Base-by-base conservation (phyloP, 2,113 vertebrate species). In the Laterallus jamaicensis region DNA sequence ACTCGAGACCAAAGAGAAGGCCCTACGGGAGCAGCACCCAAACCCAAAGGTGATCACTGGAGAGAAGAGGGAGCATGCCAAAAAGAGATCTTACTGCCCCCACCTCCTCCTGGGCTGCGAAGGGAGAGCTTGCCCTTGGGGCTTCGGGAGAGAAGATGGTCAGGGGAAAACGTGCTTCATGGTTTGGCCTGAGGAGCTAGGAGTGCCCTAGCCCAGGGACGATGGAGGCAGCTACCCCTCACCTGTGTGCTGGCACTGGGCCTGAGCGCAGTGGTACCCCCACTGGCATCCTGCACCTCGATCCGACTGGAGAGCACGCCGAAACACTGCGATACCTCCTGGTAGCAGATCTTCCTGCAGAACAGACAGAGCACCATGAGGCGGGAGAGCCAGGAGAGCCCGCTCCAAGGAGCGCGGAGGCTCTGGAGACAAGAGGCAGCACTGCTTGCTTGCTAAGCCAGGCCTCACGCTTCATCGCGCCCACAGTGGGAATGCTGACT, bases 211-310 rank as follows among this genome's bases (percentile, higher is more conserved):
- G 63, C 14, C 17, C 2, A 14, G 39, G 58, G 44, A 16, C 6
- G 5, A 55, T 12, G 19, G 6, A 54, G 8, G 44, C 17, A 44
- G 74, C 14, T 28, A 25, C 44, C 22, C 67, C 95, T 97, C 95
- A 99, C 99, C 99, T 99, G 99, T 60, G 99, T 99, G 98, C 99
- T 99, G n/a, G 99, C 99, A 2, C 99, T 99, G 93, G 99, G 99
- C 69, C 99, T 98, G 44, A 99, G 98, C 0, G 98, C 98, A 4
- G 99, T 98, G 11, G 99, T 99, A 76, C 98, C 98, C 24, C 99
- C 99, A 2, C 99, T 99, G 15, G 98, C 98, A 58, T 99, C 99
- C 95, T 99, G 99, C 95, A 99, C 99, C 97, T 99, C 99, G 1
- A 99, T 99, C 15, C 99, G 97, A 96, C 99, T 99, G 8, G 99